A percentile compares a stretch with the other conserved stretches of the same genome.
Evolutionary conservation across 1,140 invertebrate species (phyloP).

Genomic region (Hylaeus anthracinus): DNA sequence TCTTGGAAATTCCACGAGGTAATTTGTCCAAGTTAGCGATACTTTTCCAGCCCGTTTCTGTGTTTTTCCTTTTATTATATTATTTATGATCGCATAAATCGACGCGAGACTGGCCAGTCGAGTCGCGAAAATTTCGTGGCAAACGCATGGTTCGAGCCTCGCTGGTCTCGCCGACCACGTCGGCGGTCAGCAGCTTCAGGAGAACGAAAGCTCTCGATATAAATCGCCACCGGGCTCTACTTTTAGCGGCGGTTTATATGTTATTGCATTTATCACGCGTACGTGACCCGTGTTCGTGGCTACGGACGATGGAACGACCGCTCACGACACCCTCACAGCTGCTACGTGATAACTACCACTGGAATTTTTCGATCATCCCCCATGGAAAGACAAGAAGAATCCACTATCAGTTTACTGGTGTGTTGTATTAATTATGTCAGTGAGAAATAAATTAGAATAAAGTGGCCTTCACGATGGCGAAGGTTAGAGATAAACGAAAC

Average conservation of each 20-base stretch:
- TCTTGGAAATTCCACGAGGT: slow-evolving; percentile 49
- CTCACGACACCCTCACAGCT: slow-evolving; percentile 29
- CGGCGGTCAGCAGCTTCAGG: slow-evolving; percentile 18
- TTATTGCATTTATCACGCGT: slow-evolving; percentile 77
- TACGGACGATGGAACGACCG: slow-evolving; percentile 25
- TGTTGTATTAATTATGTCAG: too few species aligned
- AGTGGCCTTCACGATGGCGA: too few species aligned
- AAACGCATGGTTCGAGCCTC: background rate
- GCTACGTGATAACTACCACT: slow-evolving; percentile 50
- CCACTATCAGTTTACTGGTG: too few species aligned
- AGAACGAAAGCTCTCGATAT: slow-evolving; percentile 55
- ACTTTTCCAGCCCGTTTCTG: slow-evolving; percentile 17
- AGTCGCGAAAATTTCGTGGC: slow-evolving; percentile 51
- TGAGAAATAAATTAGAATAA: too few species aligned
- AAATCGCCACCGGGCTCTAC: slow-evolving; percentile 70
- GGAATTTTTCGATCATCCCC: too few species aligned
- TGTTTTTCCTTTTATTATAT: slow-evolving; percentile 19
- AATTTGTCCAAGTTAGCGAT: slow-evolving; percentile 58
- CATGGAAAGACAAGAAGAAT: too few species aligned
- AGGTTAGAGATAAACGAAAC: too few species aligned
- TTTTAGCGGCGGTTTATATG: slow-evolving; percentile 76
- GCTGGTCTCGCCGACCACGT: background rate
- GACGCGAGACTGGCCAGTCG: slow-evolving; percentile 33
- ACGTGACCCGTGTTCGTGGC: slow-evolving; percentile 68
- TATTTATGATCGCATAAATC: slow-evolving; percentile 65